Percentiles rank a stretch among this genome's conserved stretches.
phyloP scores from a whole-genome alignment of 2,113 vertebrate species.

The Cheirogaleus medius region DNA sequence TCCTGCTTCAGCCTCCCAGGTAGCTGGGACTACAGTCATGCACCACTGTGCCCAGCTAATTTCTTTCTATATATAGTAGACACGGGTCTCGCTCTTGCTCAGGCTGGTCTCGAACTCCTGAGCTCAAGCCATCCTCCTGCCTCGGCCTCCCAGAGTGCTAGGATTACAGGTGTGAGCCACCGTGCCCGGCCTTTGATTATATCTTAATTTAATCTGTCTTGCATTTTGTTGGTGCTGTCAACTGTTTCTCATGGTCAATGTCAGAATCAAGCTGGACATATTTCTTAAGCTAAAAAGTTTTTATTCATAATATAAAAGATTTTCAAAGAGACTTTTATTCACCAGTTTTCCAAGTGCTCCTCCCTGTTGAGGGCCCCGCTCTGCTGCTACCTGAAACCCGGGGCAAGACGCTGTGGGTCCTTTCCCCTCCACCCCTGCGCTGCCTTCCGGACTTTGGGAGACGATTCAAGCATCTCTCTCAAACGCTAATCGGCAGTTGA shows the following conservation, averaged over 20 bases:
- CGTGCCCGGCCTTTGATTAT: too few relatives aligned
- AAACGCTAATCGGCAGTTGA: background rate
- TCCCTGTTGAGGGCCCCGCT: background rate
- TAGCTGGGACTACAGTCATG: too few relatives aligned
- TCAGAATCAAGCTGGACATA: background rate
- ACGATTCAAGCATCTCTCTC: fast-evolving
- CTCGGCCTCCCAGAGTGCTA: too few relatives aligned
- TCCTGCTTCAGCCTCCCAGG: too few relatives aligned
- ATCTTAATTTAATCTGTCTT: background rate
- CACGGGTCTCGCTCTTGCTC: too few relatives aligned
- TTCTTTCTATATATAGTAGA: too few relatives aligned
- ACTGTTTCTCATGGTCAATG: background rate
- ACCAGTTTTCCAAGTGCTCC: background rate
- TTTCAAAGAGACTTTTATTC: background rate
- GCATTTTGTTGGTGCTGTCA: background rate
- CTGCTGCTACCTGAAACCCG: background rate
- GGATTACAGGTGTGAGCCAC: too few relatives aligned
- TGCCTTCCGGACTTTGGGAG: background rate
- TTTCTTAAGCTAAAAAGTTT: background rate
- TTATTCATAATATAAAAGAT: background rate
- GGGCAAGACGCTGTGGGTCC: background rate
- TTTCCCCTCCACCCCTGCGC: background rate
- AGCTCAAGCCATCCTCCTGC: too few relatives aligned
- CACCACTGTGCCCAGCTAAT: too few relatives aligned
- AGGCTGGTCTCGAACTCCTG: too few relatives aligned